Evolutionary conservation across 1,140 invertebrate genomes (phyloP), one percentile per base, ranked within the genome.

Genomic region (Zaprionus taronus): DNA sequence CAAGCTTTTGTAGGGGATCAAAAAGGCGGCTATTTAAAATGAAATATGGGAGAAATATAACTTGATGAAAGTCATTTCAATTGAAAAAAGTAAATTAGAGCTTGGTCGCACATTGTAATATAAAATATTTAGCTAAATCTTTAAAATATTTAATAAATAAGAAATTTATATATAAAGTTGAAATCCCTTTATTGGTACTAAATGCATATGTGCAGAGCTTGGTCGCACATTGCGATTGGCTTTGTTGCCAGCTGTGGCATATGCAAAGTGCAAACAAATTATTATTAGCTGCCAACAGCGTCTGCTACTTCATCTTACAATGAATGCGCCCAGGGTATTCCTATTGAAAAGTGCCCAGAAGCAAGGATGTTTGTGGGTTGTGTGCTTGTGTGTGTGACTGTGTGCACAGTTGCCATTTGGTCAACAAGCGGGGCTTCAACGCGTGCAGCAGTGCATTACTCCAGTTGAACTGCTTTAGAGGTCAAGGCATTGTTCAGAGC

Each of bases 241-340:
- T 51, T 69, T 69, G 71, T 53, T 80, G 24, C 81, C 84, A 81
- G 75, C 76, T 87, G 82, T 47, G 84, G 81, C 78, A 79, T 81
- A 90, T 87, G 84, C 84, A 89, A 89, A 87, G 81, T 84, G 84
- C 81, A 87, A 87, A 87, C 84, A 87, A 89, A 87, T 87, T 89
- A 89, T 87, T 87, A 89, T 87, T 87, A 87, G 84, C 84, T 89
- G 84, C 81, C 84, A 87, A 89, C 84, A 68, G 84, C 44, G 84
- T 55, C 71, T 69, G 57, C 78, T 79, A 87, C 84, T 89, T 84
- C 84, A 89, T 87, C 84, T 87, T 89, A 83, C 78, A 87, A 89
- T 84, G 84, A 55, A 71, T 65, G 55, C 78, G 41, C 81, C 84
- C 70, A 73, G 84, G 84, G 84, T 80, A 87, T 81, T 87, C 84